Conservation (phyloP, 2,113 vertebrate species). For the Dermatemys mawii region DNA sequence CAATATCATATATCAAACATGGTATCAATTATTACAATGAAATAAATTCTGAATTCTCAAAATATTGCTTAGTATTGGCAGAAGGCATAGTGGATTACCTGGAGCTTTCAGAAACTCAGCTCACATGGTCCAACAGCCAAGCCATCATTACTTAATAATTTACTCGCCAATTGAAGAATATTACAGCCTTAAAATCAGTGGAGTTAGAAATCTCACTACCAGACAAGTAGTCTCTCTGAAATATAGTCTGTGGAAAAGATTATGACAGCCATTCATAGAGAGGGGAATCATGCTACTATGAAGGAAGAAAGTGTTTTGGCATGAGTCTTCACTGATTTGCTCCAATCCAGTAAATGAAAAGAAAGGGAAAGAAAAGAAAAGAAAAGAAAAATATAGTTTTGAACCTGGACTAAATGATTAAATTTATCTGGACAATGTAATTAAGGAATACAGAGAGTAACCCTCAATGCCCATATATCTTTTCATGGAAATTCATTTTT, state of each 20-base stretch:
- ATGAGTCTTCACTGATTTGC: neutral
- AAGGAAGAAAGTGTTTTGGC: neutral
- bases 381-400: neutral
- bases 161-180: neutral
- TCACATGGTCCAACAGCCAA: neutral
- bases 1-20: neutral
- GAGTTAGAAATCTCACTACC: neutral
- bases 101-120: neutral
- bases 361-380: no score
- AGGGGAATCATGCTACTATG: neutral
- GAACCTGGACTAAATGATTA: neutral
- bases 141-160: neutral
- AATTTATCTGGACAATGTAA: neutral
- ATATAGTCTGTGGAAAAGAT: neutral
- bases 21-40: neutral
- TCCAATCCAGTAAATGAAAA: neutral
- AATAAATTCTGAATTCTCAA: neutral
- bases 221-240: neutral
- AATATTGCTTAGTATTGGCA: neutral
- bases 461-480: neutral
- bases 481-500: neutral
- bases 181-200: neutral
- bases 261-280: neutral
- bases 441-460: neutral
- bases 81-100: neutral